Evolutionary conservation across 2,797 vertebrate species (phyloP).

Genomic region (Bradypus variegatus): DNA sequence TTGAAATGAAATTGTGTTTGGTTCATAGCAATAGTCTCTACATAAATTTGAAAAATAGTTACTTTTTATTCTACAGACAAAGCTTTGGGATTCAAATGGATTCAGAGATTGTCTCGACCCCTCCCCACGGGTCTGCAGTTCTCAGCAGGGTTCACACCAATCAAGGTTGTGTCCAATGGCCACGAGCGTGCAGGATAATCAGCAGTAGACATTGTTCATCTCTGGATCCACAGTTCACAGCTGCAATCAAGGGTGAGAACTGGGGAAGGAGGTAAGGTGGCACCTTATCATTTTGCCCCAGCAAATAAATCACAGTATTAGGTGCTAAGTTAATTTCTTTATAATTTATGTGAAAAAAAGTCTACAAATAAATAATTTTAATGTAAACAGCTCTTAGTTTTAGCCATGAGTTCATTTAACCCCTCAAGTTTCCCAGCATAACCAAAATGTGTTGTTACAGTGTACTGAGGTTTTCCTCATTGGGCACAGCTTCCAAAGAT

Average conservation of each 20-base stretch:
- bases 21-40: neutral
- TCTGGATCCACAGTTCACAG: neutral
- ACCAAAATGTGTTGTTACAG: neutral
- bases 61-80: neutral
- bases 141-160: neutral
- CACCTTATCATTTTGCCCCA: neutral
- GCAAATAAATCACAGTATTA: neutral
- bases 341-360: slow-evolving; percentile 17
- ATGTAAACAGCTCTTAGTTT: slow-evolving; percentile 15
- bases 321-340: neutral
- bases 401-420: slow-evolving; percentile 9
- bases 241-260: neutral
- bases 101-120: neutral
- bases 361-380: neutral
- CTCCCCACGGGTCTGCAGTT: neutral
- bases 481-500: neutral
- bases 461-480: neutral
- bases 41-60: neutral
- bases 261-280: no score
- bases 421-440: neutral
- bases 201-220: neutral
- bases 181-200: neutral
- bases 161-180: neutral
- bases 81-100: neutral
- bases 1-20: neutral